Evolutionary conservation across 2,113 vertebrate species (phyloP).

Genomic region (Brachyistius frenatus): DNA sequence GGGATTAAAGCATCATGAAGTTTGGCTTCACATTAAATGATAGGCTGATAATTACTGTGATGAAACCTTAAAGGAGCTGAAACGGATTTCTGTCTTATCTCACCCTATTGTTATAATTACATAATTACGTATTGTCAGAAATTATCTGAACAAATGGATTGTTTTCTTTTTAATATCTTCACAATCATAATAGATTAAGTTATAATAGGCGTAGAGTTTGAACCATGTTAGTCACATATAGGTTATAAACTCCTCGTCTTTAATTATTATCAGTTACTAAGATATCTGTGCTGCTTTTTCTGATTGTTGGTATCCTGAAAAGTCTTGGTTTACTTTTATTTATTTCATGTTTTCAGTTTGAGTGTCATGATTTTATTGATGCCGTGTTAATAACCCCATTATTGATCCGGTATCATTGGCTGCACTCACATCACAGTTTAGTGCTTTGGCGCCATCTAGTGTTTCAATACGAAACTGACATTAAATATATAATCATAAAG

Average conservation of each 20-base stretch:
- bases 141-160: too few relatives aligned
- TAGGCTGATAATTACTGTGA: too few relatives aligned
- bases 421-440: not conserved
- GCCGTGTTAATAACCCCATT: not conserved
- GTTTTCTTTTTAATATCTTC: not conserved
- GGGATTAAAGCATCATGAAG: too few relatives aligned
- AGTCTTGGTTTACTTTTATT: not conserved
- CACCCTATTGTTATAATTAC: too few relatives aligned
- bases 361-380: not conserved
- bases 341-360: not conserved
- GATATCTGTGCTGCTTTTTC: too few relatives aligned
- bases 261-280: too few relatives aligned
- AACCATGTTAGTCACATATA: not conserved
- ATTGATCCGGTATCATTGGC: not conserved
- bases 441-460: slow-evolving; percentile 67
- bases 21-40: too few relatives aligned
- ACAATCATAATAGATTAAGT: not conserved
- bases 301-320: too few relatives aligned
- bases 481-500: not conserved
- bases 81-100: too few relatives aligned
- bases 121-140: too few relatives aligned
- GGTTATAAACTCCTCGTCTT: not conserved
- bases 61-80: too few relatives aligned
- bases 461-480: not conserved
- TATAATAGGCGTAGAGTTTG: too few relatives aligned